Base-by-base conservation (phyloP, 1,140 invertebrate genomes). In the Conus ventricosus region DNA sequence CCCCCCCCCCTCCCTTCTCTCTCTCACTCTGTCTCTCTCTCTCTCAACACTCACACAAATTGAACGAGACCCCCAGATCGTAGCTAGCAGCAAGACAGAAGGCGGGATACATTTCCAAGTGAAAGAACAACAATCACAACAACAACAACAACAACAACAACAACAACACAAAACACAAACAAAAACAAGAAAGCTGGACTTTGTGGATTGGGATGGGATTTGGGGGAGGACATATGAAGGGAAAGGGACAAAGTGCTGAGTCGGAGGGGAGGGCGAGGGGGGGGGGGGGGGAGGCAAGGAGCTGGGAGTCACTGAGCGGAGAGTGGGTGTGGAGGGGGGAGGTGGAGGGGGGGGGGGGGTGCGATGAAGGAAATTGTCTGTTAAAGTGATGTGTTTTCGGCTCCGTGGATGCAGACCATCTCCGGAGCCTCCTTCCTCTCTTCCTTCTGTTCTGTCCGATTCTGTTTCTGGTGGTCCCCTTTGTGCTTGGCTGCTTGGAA, bases 341-440 rank as follows among this genome's bases (percentile, higher is more conserved):
- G 23, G 20, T 3, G 20, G 67, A 4, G 67, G 20, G 67, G 20
- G 67, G 20, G 67, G 13, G 7, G 67, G 67, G 67, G 67, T 0
- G 67, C 67, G 23, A 71, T 71, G 20, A 71, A 71, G 67, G 67
- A 71, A 71, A 71, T 71, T 71, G 67, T 23, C 67, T 71, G 67
- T 71, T 71, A 71, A 71, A 71, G 67, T 71, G 67, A 71, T 71
- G 67, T 71, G 67, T 71, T 71, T 71, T 71, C 67, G 67, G 67
- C 11, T 23, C 17, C 20, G 20, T 13, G 20, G 67, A n/a, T 23
- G 67, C 67, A 71, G 17, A n/a, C 67, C 67, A 15, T 60, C 57
- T 60, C 57, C 8, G 57, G 15, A 60, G 57, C 15, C 6, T 71
- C 67, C 23, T 71, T 71, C 67, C 67, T 71, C 17, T 4, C 60